Evolutionary conservation across 2,113 vertebrate genomes (phyloP).

Genomic region (Corythaixoides concolor): DNA sequence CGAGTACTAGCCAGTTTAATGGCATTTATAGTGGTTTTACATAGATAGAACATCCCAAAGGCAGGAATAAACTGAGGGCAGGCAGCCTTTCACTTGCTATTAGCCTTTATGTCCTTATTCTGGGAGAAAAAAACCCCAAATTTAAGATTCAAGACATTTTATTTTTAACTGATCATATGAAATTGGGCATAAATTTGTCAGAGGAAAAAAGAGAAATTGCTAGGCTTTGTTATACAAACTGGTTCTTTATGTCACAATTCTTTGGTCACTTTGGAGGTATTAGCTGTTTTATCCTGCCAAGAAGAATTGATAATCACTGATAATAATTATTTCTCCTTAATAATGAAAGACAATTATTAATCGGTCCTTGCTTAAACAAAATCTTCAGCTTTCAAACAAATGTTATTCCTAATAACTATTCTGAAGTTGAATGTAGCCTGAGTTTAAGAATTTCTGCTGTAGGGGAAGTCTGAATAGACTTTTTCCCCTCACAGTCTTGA

Average conservation of each 20-base stretch:
- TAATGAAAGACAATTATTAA: neutral
- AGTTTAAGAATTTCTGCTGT: neutral
- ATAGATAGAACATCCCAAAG: neutral
- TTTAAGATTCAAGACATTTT: neutral
- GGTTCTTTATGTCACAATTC: neutral
- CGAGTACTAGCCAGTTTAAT: neutral
- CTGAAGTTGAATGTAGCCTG: neutral
- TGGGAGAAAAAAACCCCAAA: neutral
- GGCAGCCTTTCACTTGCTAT: neutral
- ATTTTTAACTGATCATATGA: neutral
- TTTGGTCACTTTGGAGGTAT: neutral
- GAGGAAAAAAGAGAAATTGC: neutral
- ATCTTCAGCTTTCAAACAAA: neutral
- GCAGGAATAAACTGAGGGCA: neutral
- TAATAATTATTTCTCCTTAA: neutral
- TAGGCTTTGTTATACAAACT: neutral
- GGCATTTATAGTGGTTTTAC: neutral
- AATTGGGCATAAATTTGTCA: neutral
- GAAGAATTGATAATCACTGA: neutral
- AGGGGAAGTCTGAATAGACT: neutral
- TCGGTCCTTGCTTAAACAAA: neutral
- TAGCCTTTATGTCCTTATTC: neutral
- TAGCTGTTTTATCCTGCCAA: neutral
- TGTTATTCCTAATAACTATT: neutral
- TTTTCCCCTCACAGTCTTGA: neutral